Evolutionary conservation across 1,140 invertebrate genomes (phyloP).

Genomic region (Eurytemora carolleeae): DNA sequence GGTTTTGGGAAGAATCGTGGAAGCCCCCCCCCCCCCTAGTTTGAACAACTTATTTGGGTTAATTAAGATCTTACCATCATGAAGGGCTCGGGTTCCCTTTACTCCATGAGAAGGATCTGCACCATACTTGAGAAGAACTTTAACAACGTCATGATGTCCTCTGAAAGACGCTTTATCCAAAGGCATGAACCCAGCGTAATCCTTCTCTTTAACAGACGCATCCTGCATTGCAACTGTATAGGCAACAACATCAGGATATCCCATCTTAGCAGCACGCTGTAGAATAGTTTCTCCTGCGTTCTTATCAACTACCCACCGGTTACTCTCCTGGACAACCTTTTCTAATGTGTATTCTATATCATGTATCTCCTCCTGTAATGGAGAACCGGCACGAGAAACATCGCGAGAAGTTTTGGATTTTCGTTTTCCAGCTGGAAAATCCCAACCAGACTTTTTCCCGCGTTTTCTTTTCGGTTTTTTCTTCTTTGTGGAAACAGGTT

Average conservation of each 20-base stretch:
- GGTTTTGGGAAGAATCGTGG: no score
- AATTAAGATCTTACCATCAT: slow-evolving; percentile 3
- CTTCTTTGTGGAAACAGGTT: background rate
- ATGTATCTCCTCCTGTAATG: background rate
- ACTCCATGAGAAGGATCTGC: slow-evolving; percentile 7
- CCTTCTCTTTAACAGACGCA: background rate
- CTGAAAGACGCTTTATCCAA: slow-evolving; percentile 13
- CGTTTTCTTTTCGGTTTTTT: background rate
- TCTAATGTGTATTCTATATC: slow-evolving; percentile 7
- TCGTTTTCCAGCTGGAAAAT: background rate
- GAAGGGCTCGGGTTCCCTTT: slow-evolving; percentile 12
- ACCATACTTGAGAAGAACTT: slow-evolving; percentile 7
- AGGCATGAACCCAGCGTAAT: slow-evolving; percentile 9
- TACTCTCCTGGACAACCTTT: slow-evolving; percentile 3
- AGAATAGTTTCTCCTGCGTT: slow-evolving; percentile 13
- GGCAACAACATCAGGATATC: slow-evolving; percentile 13
- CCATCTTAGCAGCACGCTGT: slow-evolving; percentile 11
- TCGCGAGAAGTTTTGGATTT: background rate
- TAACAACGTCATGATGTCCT: slow-evolving; percentile 9
- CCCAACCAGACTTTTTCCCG: slow-evolving; percentile 6
- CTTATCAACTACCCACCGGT: slow-evolving; percentile 11
- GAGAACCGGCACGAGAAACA: background rate
- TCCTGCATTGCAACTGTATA: slow-evolving; percentile 9
- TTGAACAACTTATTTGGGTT: no score
- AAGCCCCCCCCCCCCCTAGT: no score